Evolutionary conservation across 2,888 invertebrate species (phyloP), one percentile per base, ranked within the genome.

Genomic region (Pseudeuparius sepicola): DNA sequence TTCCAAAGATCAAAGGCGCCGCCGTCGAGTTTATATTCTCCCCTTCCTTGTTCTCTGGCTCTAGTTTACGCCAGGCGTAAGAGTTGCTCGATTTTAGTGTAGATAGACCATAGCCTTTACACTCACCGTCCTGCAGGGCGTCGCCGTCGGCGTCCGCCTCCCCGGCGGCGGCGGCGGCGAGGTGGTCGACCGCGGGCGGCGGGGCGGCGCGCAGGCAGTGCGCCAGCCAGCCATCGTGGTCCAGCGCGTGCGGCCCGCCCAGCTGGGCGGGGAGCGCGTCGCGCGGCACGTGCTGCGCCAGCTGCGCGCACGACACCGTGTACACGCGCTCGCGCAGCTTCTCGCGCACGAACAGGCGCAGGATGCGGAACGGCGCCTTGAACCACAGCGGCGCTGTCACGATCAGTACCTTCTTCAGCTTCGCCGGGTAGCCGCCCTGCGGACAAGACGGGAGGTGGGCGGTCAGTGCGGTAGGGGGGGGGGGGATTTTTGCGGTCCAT

Each of bases 341-440:
- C 66, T 96, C 94, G 42, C 92, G 73, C 37, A 96, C 92, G 66
- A 96, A 96, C 51, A 96, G 68, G 34, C 94, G 77, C 34, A 96
- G 72, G 56, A 96, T 90, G 59, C 90, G 89, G 66, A 94, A 96
- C 1, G 96, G 94, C 39, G 94, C 94, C 66, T 92, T 93, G 66
- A 96, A 96, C 96, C 96, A 96, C 58, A 96, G 68, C 34, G 96
- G 96, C 29, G 96, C 94, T 43, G 94, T 93, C 51, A 92, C 94
- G 58, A 97, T 94, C 43, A 96, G 68, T 47, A 97, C 94, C 66
- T 94, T 94, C 66, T 94, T 94, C 57, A 97, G 67, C 56, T 93
- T 84, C 15, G 96, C 96, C 48, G 96, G 96, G 70, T 94, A 96
- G 34, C 89, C 92, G 51, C 94, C 94, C 94, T 94, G 68, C 5